Evolutionary conservation across 2,888 invertebrate species (phyloP), one percentile per base, ranked within the genome.

Genomic region (Branchellion lobata): DNA sequence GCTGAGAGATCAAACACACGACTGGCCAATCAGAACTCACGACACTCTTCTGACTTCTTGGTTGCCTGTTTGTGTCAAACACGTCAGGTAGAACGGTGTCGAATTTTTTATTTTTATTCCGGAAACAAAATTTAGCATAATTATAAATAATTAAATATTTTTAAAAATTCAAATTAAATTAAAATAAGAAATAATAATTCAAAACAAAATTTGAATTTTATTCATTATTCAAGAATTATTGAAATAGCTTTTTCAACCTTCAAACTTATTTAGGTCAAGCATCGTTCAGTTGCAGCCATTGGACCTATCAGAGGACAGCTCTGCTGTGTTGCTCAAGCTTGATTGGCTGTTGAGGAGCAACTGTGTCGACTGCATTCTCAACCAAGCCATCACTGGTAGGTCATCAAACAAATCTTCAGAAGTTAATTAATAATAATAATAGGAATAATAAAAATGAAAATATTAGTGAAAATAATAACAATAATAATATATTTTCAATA

Each of bases 281-380:
- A 94, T 94, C 85, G 91, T 92, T 57, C 86, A 86, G 21, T 83
- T 96, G 31, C 91, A 94, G 83, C 92, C 92, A 81, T 89, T 95
- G 53, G 96, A 96, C 87, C 89, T 96, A 80, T 95, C 95, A 0
- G 92, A 92, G 79, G 95, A 96, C 88, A 94, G 94, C 2, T 89
- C 95, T 78, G 93, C 93, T 84, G 91, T 94, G 81, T 91, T 96
- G 76, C 92, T 93, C 85, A 91, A 91, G 82, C 90, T 96, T 68
- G 92, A 95, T 83, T 92, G 94, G 86, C 94, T 96, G 86, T 91
- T 96, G 84, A 91, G 95, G 87, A 86, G 94, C 79, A 92, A 94
- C 87, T 94, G 95, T 83, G 92, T 96, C 90, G 91, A 91, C 11
- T 92, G 92, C 81, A 91, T 95, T 82, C 92, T 96, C 80, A 93